Evolutionary conservation across 2,797 vertebrate genomes (phyloP).

Genomic region (Halcyon leucocephala): DNA sequence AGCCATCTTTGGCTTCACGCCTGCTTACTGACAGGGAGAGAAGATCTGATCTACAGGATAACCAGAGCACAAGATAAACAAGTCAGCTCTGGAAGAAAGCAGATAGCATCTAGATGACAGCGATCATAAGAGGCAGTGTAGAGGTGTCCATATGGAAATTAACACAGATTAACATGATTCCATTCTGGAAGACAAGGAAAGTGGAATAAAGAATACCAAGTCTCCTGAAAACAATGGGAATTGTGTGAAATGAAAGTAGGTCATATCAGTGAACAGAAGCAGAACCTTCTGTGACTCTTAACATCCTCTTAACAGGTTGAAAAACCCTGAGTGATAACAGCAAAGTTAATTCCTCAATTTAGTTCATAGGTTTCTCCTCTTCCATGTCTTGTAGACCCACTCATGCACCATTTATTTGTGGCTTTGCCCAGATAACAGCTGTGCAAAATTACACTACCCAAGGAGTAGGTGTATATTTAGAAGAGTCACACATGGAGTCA

Average conservation of each 20-base stretch:
- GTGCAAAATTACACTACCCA: background rate
- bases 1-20: background rate
- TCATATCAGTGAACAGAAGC: background rate
- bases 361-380: background rate
- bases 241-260: background rate
- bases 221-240: background rate
- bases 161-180: background rate
- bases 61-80: background rate
- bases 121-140: background rate
- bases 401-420: accelerated
- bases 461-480: background rate
- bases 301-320: background rate
- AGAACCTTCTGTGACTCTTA: background rate
- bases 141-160: background rate
- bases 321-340: background rate
- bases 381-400: background rate
- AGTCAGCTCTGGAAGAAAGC: background rate
- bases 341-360: background rate
- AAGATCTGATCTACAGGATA: background rate
- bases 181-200: background rate
- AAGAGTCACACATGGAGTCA: background rate
- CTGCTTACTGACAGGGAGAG: background rate
- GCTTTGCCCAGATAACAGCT: background rate
- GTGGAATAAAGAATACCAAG: background rate
- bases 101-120: background rate